phyloP scores from a whole-genome alignment of 2,113 vertebrate species.

The Camarhynchus parvulus region DNA sequence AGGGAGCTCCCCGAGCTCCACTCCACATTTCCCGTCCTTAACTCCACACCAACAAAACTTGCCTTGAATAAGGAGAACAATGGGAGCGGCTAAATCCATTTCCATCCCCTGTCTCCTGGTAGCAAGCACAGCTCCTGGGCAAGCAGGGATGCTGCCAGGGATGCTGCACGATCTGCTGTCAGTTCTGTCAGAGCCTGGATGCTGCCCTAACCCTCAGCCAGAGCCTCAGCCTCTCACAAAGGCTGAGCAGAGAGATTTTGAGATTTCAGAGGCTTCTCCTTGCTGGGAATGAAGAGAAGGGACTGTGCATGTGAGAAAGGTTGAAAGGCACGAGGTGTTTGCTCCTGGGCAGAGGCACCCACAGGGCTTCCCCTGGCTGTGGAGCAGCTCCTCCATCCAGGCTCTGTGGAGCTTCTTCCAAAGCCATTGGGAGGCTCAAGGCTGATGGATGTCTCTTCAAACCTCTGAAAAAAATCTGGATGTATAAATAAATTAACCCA shows the following conservation, averaged over 20 bases:
- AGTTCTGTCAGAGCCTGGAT: background rate
- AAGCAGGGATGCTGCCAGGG: background rate
- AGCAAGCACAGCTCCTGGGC: background rate
- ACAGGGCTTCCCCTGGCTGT: background rate
- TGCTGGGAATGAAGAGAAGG: background rate
- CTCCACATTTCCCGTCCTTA: background rate
- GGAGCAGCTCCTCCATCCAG: background rate
- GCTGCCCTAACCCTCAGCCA: background rate
- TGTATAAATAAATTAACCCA: background rate
- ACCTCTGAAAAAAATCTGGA: background rate
- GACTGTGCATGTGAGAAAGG: background rate
- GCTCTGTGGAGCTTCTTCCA: background rate
- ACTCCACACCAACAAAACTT: background rate
- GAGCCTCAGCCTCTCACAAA: background rate
- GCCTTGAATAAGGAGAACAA: background rate
- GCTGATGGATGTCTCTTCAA: background rate
- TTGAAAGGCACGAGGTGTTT: fast-evolving
- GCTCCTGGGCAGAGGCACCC: background rate
- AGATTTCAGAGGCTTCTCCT: background rate
- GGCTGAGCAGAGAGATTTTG: background rate
- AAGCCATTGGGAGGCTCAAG: background rate
- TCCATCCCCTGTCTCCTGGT: background rate
- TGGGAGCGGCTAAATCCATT: background rate
- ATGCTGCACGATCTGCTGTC: background rate
- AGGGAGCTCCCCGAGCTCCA: background rate